Evolutionary conservation across 30 jellyfish, hydroid and myxozoan genomes (phyloP).

Genomic region (Cassiopea andromeda): DNA sequence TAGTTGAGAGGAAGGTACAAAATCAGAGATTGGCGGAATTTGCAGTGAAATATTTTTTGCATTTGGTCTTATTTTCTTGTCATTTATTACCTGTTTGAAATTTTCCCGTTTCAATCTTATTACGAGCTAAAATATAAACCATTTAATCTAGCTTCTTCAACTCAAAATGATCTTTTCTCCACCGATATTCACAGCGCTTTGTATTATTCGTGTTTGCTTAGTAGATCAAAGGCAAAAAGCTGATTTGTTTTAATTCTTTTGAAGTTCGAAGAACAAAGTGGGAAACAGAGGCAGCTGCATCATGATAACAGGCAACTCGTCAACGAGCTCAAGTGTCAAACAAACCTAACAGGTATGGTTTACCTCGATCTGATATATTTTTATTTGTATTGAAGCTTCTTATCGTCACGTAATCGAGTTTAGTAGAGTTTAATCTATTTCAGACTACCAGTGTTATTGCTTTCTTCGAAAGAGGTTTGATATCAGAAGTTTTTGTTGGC

Average conservation of each 20-base stretch:
- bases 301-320: conserved; percentile 14
- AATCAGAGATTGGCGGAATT: too few relatives aligned
- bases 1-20: too few relatives aligned
- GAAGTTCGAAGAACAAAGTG: conserved; percentile 58
- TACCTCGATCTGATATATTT: background rate
- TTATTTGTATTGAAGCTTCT: background rate
- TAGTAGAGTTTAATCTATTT: too few relatives aligned
- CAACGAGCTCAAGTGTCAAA: conserved; percentile 10
- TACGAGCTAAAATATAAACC: too few relatives aligned
- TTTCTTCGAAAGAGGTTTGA: too few relatives aligned
- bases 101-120: too few relatives aligned
- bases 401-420: background rate
- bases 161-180: background rate
- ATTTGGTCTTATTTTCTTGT: too few relatives aligned
- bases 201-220: background rate
- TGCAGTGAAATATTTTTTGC: too few relatives aligned
- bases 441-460: too few relatives aligned
- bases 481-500: too few relatives aligned
- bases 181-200: background rate
- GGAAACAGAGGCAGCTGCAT: conserved; percentile 27
- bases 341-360: conserved; percentile 44
- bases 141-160: too few relatives aligned
- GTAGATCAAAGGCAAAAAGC: background rate
- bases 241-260: conserved; percentile 31
- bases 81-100: too few relatives aligned